phyloP scores from a whole-genome alignment of 2,888 invertebrate genomes.

The Trachelus troglodyta region DNA sequence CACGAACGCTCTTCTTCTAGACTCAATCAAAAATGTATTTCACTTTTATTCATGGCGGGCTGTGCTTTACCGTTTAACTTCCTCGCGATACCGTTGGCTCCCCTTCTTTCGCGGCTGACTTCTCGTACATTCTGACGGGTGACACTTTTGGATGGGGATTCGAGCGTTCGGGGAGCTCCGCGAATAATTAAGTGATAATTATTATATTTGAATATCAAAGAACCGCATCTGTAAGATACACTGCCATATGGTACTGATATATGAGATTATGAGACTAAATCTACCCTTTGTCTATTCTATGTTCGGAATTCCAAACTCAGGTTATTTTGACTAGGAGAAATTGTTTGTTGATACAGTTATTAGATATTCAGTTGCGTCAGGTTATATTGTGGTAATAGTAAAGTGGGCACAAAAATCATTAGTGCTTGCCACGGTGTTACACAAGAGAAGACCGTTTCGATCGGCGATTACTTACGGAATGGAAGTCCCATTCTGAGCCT shows the following conservation, averaged over 20 bases:
- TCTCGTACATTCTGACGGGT: not conserved
- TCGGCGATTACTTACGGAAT: not conserved
- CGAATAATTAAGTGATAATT: not conserved
- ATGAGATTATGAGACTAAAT: not conserved
- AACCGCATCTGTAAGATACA: not conserved
- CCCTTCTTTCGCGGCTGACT: not conserved
- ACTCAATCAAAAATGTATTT: not conserved
- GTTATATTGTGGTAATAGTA: not conserved
- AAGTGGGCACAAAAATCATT: not conserved
- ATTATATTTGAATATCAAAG: not conserved
- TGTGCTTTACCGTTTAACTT: not conserved
- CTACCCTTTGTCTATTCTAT: not conserved
- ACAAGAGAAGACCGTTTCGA: not conserved
- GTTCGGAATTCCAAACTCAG: not conserved
- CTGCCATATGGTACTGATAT: not conserved
- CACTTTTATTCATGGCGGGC: constrained; percentile 4
- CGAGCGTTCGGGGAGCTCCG: not conserved
- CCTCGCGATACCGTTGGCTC: not conserved
- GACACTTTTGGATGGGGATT: not conserved
- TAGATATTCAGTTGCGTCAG: not conserved
- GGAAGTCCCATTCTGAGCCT: not conserved
- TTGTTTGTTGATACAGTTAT: not conserved
- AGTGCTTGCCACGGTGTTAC: not conserved
- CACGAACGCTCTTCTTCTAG: not conserved
- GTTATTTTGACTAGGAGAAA: not conserved